Percentiles rank a stretch among this genome's conserved stretches.
These are phyloP conservation scores for Tyrannus savana DNA, from an alignment of 2,113 vertebrate genomes.

Conservation along the genomic window DNA sequence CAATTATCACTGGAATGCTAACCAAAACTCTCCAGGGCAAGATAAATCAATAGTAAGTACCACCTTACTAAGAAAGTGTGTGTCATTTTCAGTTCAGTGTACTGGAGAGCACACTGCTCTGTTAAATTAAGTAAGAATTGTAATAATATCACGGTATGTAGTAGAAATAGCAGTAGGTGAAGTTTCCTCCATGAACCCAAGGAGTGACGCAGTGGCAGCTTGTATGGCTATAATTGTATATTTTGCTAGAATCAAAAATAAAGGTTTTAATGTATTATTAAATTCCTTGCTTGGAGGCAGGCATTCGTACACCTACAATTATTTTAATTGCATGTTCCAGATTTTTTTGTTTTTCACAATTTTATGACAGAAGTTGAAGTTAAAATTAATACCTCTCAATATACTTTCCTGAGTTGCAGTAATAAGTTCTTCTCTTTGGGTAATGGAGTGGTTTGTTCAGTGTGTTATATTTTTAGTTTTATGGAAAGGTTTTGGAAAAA, in stretches of 20 bases:
- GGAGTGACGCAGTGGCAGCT: constrained; percentile 64
- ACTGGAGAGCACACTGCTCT: constrained; percentile 46
- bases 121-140: constrained; percentile 72
- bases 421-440: constrained; percentile 42
- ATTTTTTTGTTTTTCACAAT: constrained; percentile 74
- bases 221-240: constrained; percentile 83
- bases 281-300: constrained; percentile 79
- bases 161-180: constrained; percentile 63
- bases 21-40: constrained; percentile 43
- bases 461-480: constrained; percentile 63
- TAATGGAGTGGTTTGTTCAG: constrained; percentile 48
- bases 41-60: constrained; percentile 63
- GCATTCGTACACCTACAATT: constrained; percentile 82
- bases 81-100: constrained; percentile 48
- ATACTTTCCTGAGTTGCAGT: constrained; percentile 25
- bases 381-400: constrained; percentile 59
- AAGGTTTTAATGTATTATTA: constrained; percentile 85
- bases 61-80: not conserved
- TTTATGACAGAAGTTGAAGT: constrained; percentile 63
- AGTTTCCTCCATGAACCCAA: constrained; percentile 48
- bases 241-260: constrained; percentile 88
- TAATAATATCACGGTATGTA: constrained; percentile 44
- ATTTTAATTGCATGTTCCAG: constrained; percentile 87
- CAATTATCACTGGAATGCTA: constrained; percentile 55
- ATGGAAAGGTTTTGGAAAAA: constrained; percentile 56